phyloP scores from a whole-genome alignment of 2,113 vertebrate species.

The Calonectris borealis region DNA sequence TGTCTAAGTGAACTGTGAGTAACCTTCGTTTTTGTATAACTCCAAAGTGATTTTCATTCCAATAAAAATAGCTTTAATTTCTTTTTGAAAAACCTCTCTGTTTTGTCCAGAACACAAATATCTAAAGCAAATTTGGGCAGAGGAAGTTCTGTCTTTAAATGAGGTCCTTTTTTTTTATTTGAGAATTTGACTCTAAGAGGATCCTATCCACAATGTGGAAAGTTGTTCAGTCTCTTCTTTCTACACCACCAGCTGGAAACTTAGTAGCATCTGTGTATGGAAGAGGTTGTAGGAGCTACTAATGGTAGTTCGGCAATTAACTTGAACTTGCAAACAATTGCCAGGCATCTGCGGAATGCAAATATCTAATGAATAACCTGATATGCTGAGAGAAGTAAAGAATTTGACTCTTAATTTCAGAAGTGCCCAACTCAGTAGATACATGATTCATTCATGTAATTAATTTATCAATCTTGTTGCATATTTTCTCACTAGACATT shows the following conservation, averaged over 20 bases:
- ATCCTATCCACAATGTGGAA: not conserved
- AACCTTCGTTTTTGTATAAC: not conserved
- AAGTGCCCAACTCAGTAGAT: not conserved
- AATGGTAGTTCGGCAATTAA: not conserved
- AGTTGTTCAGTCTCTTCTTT: not conserved
- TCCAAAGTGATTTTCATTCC: not conserved
- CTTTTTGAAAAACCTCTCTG: not conserved
- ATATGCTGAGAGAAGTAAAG: not conserved
- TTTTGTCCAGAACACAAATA: not conserved
- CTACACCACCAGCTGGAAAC: not conserved
- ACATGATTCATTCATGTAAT: not conserved
- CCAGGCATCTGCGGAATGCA: not conserved
- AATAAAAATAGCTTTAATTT: not conserved
- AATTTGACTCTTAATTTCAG: not conserved
- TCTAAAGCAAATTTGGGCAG: accelerated
- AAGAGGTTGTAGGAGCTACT: not conserved
- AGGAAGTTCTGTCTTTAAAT: not conserved
- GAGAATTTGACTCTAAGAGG: not conserved
- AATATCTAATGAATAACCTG: not conserved
- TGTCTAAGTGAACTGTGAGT: not conserved
- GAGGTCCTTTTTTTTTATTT: not conserved
- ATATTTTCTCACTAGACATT: not conserved
- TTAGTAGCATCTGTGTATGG: not conserved
- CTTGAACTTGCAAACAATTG: not conserved
- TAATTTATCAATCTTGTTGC: not conserved